These are phyloP conservation scores for Drosophila virilis DNA, from an alignment of 1,140 invertebrate genomes.

Conservation along the genomic window DNA sequence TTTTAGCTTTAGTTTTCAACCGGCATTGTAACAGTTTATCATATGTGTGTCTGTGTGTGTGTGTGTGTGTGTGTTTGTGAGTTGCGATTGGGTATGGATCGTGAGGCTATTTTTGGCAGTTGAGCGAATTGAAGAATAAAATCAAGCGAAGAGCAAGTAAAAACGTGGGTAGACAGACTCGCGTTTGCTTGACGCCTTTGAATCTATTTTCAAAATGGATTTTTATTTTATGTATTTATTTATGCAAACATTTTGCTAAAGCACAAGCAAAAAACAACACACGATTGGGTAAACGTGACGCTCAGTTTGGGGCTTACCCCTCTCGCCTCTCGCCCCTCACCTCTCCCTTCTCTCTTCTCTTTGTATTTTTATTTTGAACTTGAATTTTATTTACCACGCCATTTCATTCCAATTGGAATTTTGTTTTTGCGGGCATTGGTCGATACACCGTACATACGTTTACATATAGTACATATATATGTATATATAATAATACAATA, in stretches of 20 bases:
- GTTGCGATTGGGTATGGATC: constrained; percentile 52
- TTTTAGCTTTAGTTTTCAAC: constrained; percentile 37
- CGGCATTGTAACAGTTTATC: constrained; percentile 20
- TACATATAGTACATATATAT: not conserved
- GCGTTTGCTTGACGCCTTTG: constrained; percentile 21
- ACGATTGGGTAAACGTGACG: constrained; percentile 74
- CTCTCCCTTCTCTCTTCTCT: not conserved
- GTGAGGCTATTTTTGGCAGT: constrained; percentile 64
- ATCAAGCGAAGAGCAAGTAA: constrained; percentile 41
- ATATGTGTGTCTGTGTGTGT: constrained; percentile 28
- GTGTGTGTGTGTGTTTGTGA: constrained; percentile 27
- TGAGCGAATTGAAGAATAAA: constrained; percentile 66
- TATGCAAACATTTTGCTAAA: constrained; percentile 57
- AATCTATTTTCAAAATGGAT: constrained; percentile 48
- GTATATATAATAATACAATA: not conserved
- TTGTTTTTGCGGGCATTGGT: not conserved
- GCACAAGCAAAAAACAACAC: constrained; percentile 44
- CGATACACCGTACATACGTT: not conserved
- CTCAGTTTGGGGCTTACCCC: constrained; percentile 44
- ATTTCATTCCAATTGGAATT: constrained; percentile 28
- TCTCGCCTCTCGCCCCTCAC: constrained; percentile 1
- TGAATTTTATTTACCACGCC: constrained; percentile 61
- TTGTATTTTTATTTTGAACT: constrained; percentile 56
- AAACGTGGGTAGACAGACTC: constrained; percentile 65
- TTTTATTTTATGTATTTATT: constrained; percentile 63